These are phyloP conservation scores for Circaetus gallicus DNA, from an alignment of 2,113 vertebrate genomes.

Conservation along the genomic window DNA sequence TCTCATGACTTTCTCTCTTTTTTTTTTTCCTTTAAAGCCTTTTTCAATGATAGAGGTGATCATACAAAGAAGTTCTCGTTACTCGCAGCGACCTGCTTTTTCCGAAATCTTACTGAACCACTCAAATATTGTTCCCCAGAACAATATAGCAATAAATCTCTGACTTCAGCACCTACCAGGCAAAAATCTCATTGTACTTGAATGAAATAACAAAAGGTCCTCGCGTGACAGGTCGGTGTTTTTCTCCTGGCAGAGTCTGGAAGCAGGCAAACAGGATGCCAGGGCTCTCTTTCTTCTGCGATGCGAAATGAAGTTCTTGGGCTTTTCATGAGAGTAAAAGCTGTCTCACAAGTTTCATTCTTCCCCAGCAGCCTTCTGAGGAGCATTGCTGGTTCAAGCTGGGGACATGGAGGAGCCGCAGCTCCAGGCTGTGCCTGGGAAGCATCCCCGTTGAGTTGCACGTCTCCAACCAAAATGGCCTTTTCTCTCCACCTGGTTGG, in stretches of 20 bases:
- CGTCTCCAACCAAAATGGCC: background rate
- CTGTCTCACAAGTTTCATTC: background rate
- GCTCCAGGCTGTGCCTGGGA: background rate
- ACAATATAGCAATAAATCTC: background rate
- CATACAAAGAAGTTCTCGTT: background rate
- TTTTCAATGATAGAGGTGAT: background rate
- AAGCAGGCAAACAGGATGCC: background rate
- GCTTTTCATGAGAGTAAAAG: background rate
- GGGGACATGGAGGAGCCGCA: rapidly evolving
- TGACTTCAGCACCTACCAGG: background rate
- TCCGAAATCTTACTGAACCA: background rate
- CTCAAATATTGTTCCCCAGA: background rate
- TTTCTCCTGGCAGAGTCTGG: background rate
- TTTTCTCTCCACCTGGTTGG: background rate
- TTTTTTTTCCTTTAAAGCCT: background rate
- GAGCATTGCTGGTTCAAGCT: background rate
- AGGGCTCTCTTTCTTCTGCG: background rate
- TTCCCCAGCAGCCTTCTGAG: background rate
- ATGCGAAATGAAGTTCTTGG: background rate
- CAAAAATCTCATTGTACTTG: background rate
- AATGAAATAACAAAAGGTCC: background rate
- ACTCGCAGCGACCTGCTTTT: background rate
- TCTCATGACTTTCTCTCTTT: background rate
- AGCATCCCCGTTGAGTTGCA: background rate
- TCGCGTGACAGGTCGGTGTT: rapidly evolving